Evolutionary conservation across 2,797 vertebrate genomes (phyloP), one percentile per base, ranked within the genome.

Genomic region (Eurystomus glaucurus): DNA sequence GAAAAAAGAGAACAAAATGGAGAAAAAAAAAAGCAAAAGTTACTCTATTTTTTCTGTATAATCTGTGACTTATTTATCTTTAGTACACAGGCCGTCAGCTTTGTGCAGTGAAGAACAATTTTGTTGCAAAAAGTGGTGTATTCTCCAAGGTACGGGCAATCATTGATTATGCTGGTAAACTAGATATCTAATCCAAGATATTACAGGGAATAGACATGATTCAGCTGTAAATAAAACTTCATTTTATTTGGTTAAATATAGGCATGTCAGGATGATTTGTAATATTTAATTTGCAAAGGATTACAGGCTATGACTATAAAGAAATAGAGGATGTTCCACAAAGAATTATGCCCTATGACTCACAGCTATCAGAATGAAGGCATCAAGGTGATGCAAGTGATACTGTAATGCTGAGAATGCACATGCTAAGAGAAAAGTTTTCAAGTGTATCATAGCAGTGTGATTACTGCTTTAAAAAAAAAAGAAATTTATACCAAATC

Each of bases 241-340:
- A 39, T 54, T 88, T 81, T 45, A 46, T 28, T 6, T n/a, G 31
- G 26, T 45, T 71, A 57, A 78, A 85, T 60, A 69, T 12, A 72
- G 28, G 8, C 1, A 37, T 65, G 45, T 57, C 1, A 1, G 1
- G 45, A 41, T 58, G 37, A 69, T 82, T 82, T 81, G 41, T 76
- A 14, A 20, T 55, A 45, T 9, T 25, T 48, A 72, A 35, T 16
- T 4, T 55, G 18, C 9, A 62, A 91, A 74, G 12, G 9, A 71
- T 51, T 60, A 35, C 14, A 64, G 48, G 2, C 7, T 80, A 6
- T 0, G 0, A 66, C 28, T 41, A 23, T 60, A 60, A 83, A 88
- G 18, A 69, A 41, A 60, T 74, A 74, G 33, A 79, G 15, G 18
- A 58, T 31, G 18, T 81, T 86, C 28, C 28, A 58, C 26, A 45